Conservation (phyloP, 2,113 vertebrate genomes). For the Cygnus buccinator region DNA sequence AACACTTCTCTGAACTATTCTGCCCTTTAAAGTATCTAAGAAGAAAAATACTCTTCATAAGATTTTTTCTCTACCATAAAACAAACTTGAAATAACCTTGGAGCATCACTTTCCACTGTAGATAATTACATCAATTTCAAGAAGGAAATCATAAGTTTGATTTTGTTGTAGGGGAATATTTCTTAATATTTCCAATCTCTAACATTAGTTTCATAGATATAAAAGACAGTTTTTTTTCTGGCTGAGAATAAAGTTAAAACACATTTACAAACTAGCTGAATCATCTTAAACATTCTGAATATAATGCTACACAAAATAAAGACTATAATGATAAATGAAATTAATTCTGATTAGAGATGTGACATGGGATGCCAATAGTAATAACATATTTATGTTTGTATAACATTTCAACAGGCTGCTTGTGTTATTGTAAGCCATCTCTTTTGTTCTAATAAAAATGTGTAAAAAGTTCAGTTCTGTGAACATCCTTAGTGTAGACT, state of each 20-base stretch:
- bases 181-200: not conserved
- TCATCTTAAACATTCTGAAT: not conserved
- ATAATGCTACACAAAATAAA: not conserved
- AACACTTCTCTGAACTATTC: not conserved
- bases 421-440: not conserved
- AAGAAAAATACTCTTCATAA: not conserved
- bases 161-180: not conserved
- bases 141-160: not conserved
- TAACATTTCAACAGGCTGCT: not conserved
- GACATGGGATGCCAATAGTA: not conserved
- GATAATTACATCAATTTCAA: not conserved
- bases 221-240: not conserved
- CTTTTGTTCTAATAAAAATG: not conserved
- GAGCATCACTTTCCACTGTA: not conserved
- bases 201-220: not conserved
- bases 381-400: not conserved
- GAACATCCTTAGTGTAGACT: not conserved
- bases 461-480: not conserved
- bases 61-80: not conserved
- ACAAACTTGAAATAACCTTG: not conserved
- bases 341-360: not conserved
- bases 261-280: not conserved
- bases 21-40: not conserved
- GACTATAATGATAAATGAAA: not conserved
- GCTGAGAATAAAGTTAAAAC: not conserved